Percentiles rank a stretch among this genome's conserved stretches.
These are phyloP conservation scores for Nothobranchius furzeri DNA, from an alignment of 2,113 vertebrate species.

Conservation along the genomic window DNA sequence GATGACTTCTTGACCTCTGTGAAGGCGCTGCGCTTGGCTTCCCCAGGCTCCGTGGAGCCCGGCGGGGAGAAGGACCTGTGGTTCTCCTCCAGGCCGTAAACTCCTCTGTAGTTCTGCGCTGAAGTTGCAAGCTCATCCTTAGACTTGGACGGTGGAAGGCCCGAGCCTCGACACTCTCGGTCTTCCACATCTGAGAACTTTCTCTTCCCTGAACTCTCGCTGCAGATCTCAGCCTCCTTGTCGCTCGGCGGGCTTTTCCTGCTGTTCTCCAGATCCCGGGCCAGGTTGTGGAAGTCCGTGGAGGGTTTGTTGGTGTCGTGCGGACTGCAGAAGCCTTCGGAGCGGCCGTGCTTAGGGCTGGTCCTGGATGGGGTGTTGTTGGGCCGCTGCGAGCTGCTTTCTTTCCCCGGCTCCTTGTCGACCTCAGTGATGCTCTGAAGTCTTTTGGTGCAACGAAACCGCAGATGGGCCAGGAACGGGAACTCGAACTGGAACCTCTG, in stretches of 20 bases:
- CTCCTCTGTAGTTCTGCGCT: slow-evolving; percentile 89
- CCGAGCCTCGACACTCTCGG: slow-evolving; percentile 48
- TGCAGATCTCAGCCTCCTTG: slow-evolving; percentile 81
- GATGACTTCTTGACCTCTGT: slow-evolving; percentile 90
- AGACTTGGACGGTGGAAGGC: slow-evolving; percentile 71
- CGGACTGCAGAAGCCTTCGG: slow-evolving; percentile 68
- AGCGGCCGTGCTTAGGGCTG: slow-evolving; percentile 77
- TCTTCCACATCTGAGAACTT: slow-evolving; percentile 80
- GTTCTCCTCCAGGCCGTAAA: slow-evolving; percentile 87
- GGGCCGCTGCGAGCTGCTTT: slow-evolving; percentile 64
- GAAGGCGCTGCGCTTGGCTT: slow-evolving; percentile 92
- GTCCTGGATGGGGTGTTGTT: slow-evolving; percentile 65
- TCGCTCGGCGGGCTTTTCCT: slow-evolving; percentile 76
- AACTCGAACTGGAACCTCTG: slow-evolving; percentile 97
- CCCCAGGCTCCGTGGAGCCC: slow-evolving; percentile 76
- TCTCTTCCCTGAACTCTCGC: slow-evolving; percentile 83
- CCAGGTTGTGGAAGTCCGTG: slow-evolving; percentile 96
- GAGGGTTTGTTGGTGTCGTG: slow-evolving; percentile 84
- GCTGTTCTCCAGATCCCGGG: slow-evolving; percentile 90
- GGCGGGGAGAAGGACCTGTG: slow-evolving; percentile 82
- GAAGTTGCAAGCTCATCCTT: slow-evolving; percentile 88
- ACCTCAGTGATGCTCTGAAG: slow-evolving; percentile 76
- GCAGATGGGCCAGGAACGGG: slow-evolving; percentile 90
- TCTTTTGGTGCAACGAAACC: slow-evolving; percentile 95
- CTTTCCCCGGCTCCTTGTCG: slow-evolving; percentile 74